Evolutionary conservation across 2,888 invertebrate species (phyloP).

Genomic region (Liodrosophila aerea): DNA sequence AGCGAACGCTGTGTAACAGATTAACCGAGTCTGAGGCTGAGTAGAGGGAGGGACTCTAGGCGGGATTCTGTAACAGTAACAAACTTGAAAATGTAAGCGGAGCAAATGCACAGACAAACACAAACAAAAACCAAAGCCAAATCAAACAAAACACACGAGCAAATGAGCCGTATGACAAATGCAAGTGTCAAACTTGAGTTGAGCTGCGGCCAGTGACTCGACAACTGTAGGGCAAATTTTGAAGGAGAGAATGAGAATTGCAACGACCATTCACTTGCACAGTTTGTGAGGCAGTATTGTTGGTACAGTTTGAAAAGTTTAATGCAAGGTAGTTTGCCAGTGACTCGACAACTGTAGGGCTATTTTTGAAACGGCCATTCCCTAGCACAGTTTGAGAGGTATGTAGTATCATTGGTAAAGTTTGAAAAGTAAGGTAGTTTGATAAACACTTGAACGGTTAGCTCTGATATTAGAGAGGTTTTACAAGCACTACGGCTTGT

Average conservation of each 20-base stretch:
- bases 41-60: not conserved
- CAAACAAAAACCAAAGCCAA: conserved; percentile 34
- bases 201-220: conserved; percentile 46
- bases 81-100: conserved; percentile 56
- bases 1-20: conserved; percentile 14
- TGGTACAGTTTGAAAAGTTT: too few species aligned
- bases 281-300: not conserved
- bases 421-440: too few species aligned
- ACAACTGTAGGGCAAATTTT: conserved; percentile 26
- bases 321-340: too few species aligned
- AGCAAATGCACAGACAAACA: conserved; percentile 65
- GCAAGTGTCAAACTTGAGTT: conserved; percentile 66
- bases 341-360: conserved; percentile 11
- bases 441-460: too few species aligned
- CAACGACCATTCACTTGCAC: too few species aligned
- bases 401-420: too few species aligned
- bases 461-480: too few species aligned
- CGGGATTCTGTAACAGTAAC: conserved; percentile 53
- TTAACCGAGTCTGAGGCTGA: not conserved
- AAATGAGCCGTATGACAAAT: conserved; percentile 66
- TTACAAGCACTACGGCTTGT: too few species aligned
- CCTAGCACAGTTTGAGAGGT: too few species aligned
- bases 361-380: conserved; percentile 46
- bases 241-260: too few species aligned
- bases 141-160: conserved; percentile 36